Percentiles rank a stretch among this genome's conserved stretches.
phyloP scores from a whole-genome alignment of 2,113 vertebrate species.

The Sphaerodactylus townsendi region DNA sequence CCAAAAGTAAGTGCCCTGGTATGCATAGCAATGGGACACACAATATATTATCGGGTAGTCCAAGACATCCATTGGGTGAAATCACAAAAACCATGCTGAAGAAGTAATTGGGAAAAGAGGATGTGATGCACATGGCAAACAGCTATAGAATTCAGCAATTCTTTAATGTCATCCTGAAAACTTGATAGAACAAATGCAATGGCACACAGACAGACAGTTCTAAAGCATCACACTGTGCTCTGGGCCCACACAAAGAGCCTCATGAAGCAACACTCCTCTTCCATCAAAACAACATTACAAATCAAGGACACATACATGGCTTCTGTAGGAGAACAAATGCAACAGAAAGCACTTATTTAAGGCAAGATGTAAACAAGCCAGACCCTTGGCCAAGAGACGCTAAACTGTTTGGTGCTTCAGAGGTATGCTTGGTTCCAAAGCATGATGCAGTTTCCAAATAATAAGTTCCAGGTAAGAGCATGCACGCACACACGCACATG shows the following conservation, averaged over 20 bases:
- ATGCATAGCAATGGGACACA: background rate
- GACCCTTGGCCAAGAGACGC: fast-evolving
- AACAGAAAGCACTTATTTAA: too few species aligned
- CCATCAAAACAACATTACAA: background rate
- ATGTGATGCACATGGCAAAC: background rate
- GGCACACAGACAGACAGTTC: background rate
- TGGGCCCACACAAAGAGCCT: background rate
- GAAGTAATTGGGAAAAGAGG: background rate
- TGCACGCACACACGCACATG: too few species aligned
- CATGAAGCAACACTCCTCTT: background rate
- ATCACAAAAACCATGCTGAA: background rate
- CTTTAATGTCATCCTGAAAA: too few species aligned
- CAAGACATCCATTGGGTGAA: background rate
- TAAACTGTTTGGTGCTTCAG: background rate
- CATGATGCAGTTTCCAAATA: too few species aligned
- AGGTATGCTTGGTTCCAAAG: too few species aligned
- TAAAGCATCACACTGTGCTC: background rate
- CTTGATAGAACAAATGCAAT: too few species aligned
- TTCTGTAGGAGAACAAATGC: background rate
- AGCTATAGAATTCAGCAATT: background rate
- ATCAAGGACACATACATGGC: background rate
- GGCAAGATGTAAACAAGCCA: conserved; percentile 14
- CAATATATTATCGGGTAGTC: too few species aligned
- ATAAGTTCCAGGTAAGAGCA: too few species aligned
- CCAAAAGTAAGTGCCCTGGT: background rate